Percentiles rank a stretch among this genome's conserved stretches.
Evolutionary conservation across 30 jellyfish, hydroid and myxozoan species (phyloP).

Genomic region (Aurelia sp.): DNA sequence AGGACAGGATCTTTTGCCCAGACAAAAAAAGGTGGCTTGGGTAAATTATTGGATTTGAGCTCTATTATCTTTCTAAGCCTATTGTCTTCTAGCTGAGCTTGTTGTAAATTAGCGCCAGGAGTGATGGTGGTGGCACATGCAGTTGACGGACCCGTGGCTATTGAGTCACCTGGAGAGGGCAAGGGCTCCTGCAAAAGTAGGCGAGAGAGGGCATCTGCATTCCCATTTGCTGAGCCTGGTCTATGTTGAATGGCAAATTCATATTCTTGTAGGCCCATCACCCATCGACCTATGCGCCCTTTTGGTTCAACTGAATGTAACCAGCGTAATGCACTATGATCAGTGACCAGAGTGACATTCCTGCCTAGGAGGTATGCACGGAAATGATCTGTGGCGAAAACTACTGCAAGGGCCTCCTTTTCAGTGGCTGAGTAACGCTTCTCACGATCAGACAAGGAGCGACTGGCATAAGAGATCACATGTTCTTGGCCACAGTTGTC

Average conservation of each 20-base stretch:
- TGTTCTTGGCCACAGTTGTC: slow-evolving; percentile 21
- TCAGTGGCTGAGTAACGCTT: slow-evolving; percentile 50
- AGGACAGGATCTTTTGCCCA: slow-evolving; percentile 29
- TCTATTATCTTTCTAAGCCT: neutral
- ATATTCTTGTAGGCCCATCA: slow-evolving; percentile 50
- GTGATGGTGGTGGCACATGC: slow-evolving; percentile 30
- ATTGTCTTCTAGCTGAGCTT: slow-evolving; percentile 12
- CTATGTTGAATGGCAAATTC: slow-evolving; percentile 19
- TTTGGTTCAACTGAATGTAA: slow-evolving; percentile 45
- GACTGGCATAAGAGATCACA: slow-evolving; percentile 51
- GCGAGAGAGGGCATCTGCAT: slow-evolving; percentile 75
- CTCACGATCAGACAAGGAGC: slow-evolving; percentile 37
- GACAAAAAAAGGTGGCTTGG: slow-evolving; percentile 38
- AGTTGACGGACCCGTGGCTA: neutral
- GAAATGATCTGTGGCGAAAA: slow-evolving; percentile 41
- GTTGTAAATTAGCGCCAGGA: slow-evolving; percentile 4
- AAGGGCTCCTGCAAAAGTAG: neutral
- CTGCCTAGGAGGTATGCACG: slow-evolving; percentile 43
- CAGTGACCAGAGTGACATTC: slow-evolving; percentile 43
- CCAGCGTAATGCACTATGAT: slow-evolving; percentile 71
- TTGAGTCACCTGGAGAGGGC: neutral
- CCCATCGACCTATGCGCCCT: slow-evolving; percentile 72
- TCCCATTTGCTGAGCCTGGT: slow-evolving; percentile 41
- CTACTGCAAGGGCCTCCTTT: slow-evolving; percentile 67
- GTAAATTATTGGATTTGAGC: slow-evolving; percentile 16